Evolutionary conservation across 2,888 invertebrate genomes (phyloP), one percentile per base, ranked within the genome.

Genomic region (Dolomedes plantarius): DNA sequence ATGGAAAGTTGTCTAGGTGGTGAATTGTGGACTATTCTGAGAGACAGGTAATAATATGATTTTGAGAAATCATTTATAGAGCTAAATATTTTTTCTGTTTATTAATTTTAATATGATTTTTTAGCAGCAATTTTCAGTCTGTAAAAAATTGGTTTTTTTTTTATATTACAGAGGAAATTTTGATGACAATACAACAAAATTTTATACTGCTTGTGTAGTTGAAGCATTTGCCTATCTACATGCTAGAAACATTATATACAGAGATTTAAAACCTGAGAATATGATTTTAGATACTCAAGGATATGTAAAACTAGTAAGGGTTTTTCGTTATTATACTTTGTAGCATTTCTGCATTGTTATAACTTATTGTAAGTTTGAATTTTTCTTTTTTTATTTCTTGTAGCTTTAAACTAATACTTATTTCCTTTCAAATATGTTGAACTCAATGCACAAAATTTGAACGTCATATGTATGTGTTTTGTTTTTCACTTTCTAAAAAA

Each of bases 151-250:
- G n/a, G n/a, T n/a, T n/a, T n/a, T 16, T 56, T 19, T 56, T 23
- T 1, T 5, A 1, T 23, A 6, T 56, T 23, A 0, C 28, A 95
- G 94, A 92, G 97, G 97, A 90, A 95, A 96, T 92, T 98, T 98
- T 91, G 98, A 98, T 91, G 98, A 98, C 91, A 92, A 94, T 62
- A 98, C 97, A 0, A 97, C 98, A 0, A 93, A 98, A 89, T 99
- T 99, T 92, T 99, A 98, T 91, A 97, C 97, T 0, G 97, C 97
- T 1, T 99, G 99, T 91, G 99, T 99, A 13, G 96, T 99, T 31
- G 98, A 99, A 93, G 99, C 99, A 1, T 98, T 99, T 92, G 97
- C 98, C 91, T 99, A 98, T 92, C 93, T 99, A 88, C 99, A 99
- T 92, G 95, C 97, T 89, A 94, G 98, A 89, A 97, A 98, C 91